Evolutionary conservation across 2,888 invertebrate species (phyloP).

Genomic region (Priocnemis perturbator): DNA sequence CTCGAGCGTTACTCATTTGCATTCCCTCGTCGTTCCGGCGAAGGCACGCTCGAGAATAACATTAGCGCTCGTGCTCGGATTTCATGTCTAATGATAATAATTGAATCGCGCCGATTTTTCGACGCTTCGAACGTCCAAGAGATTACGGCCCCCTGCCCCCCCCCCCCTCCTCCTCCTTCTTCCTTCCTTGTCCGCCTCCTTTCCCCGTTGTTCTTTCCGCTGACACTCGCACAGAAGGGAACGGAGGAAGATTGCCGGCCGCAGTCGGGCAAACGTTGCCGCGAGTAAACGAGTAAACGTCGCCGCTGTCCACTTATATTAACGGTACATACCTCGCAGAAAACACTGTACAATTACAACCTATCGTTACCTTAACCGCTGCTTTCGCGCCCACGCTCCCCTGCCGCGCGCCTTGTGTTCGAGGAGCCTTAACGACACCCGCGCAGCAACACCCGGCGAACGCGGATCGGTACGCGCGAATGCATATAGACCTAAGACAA

Average conservation of each 20-base stretch:
- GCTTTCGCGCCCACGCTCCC: conserved; percentile 50
- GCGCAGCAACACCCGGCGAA: too few relatives aligned
- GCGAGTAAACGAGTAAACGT: background rate
- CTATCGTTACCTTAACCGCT: conserved; percentile 49
- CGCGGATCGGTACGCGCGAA: background rate
- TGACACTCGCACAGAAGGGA: background rate
- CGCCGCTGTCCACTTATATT: conserved; percentile 50
- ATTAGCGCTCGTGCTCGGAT: conserved; percentile 15
- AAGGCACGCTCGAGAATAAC: too few relatives aligned
- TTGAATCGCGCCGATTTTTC: conserved; percentile 48
- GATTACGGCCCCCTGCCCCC: conserved; percentile 32
- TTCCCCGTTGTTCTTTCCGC: background rate
- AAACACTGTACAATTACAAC: conserved; percentile 53
- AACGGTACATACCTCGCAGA: conserved; percentile 46
- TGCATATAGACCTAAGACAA: conserved; percentile 15
- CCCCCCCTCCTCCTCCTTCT: background rate
- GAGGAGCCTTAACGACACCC: background rate
- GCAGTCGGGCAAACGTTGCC: background rate
- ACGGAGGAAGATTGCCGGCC: background rate
- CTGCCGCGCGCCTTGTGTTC: conserved; percentile 12
- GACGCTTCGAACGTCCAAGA: conserved; percentile 35
- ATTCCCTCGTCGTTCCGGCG: too few relatives aligned
- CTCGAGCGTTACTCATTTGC: too few relatives aligned
- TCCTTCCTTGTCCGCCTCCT: background rate
- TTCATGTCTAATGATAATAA: conserved; percentile 50